Evolutionary conservation across 2,113 vertebrate species (phyloP).

Genomic region (Silurus meridionalis): DNA sequence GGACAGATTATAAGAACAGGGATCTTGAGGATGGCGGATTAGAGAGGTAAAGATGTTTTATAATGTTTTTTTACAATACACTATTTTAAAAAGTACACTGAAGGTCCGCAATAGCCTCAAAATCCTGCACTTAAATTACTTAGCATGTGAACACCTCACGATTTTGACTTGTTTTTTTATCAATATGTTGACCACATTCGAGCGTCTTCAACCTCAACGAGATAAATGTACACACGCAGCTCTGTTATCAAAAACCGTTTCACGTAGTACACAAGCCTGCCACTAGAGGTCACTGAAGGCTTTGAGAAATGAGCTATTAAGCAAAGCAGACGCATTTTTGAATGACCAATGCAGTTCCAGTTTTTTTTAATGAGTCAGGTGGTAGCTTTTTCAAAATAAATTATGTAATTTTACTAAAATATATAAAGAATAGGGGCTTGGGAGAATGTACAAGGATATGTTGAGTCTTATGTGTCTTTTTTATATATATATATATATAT

Average conservation of each 20-base stretch:
- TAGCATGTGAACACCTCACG: not conserved
- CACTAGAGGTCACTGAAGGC: not conserved
- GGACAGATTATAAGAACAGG: constrained; percentile 74
- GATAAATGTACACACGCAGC: too few species aligned
- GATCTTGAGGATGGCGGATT: constrained; percentile 77
- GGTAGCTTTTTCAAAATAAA: not conserved
- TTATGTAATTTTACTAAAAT: not conserved
- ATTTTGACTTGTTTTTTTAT: not conserved
- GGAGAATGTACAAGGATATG: too few species aligned
- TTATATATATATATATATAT: too few species aligned
- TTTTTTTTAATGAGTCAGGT: not conserved
- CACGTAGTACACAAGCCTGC: not conserved
- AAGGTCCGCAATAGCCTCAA: not conserved
- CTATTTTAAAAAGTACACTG: not conserved
- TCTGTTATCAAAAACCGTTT: not conserved
- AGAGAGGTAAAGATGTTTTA: constrained; percentile 71
- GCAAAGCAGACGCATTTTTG: not conserved
- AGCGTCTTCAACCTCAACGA: not conserved
- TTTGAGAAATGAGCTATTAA: not conserved
- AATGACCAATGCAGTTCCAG: not conserved
- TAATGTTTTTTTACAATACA: too few species aligned
- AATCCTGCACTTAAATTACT: not conserved
- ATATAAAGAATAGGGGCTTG: not conserved
- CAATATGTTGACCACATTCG: not conserved
- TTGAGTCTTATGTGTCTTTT: too few species aligned